Percentiles rank a stretch among this genome's conserved stretches.
Evolutionary conservation across 2,888 invertebrate genomes (phyloP).

Genomic region (Oxyscelio sp.): DNA sequence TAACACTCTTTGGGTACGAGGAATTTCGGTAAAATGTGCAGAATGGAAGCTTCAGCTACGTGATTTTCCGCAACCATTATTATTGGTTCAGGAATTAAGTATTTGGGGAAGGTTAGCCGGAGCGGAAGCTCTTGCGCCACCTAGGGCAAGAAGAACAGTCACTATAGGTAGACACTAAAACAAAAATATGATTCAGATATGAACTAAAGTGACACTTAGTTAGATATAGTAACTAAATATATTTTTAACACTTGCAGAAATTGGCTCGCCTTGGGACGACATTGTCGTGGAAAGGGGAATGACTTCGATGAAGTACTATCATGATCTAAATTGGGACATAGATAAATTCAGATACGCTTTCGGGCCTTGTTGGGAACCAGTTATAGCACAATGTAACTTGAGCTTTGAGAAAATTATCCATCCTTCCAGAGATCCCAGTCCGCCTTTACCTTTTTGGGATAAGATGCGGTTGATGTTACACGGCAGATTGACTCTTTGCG

Average conservation of each 20-base stretch:
- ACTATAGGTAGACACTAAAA: conserved; percentile 89
- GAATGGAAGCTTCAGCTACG: conserved; percentile 96
- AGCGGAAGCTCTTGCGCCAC: conserved; percentile 95
- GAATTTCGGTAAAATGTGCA: conserved; percentile 93
- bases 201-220: too few species aligned
- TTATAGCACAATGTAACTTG: conserved; percentile 96
- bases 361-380: conserved; percentile 99
- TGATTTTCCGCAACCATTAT: conserved; percentile 98
- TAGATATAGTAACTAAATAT: too few species aligned
- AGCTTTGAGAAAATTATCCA: conserved; percentile 96
- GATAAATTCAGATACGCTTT: conserved; percentile 97
- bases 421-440: conserved; percentile 97
- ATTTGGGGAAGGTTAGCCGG: conserved; percentile 97
- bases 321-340: conserved; percentile 98
- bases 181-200: too few species aligned
- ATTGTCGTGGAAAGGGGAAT: conserved; percentile 96
- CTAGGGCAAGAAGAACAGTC: conserved; percentile 93
- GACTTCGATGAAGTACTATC: conserved; percentile 98
- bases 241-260: conserved; percentile 77
- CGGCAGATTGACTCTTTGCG: conserved; percentile 96
- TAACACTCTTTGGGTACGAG: conserved; percentile 97
- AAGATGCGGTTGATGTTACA: conserved; percentile 97
- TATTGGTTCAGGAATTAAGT: conserved; percentile 94
- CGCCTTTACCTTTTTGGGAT: conserved; percentile 98
- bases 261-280: conserved; percentile 95